Evolutionary conservation across 2,113 vertebrate genomes (phyloP).

Genomic region (Archilochus colubris): DNA sequence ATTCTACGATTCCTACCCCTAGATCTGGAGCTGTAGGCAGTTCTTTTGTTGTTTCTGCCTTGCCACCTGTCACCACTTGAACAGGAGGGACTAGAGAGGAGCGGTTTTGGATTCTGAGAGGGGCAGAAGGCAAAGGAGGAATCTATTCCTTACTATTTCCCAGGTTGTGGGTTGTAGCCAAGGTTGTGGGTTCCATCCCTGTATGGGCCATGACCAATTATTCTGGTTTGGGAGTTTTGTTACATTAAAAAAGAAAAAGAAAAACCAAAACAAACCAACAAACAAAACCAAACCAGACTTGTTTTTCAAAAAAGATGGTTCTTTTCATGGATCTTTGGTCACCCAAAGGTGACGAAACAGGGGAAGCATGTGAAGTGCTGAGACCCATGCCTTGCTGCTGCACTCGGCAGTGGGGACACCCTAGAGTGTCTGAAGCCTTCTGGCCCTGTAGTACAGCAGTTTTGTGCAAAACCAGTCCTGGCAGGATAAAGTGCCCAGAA

Average conservation of each 20-base stretch:
- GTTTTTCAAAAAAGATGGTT: background rate
- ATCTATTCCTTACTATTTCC: too few relatives aligned
- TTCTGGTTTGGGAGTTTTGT: too few relatives aligned
- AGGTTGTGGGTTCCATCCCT: too few relatives aligned
- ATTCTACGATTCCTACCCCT: background rate
- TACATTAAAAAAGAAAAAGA: too few relatives aligned
- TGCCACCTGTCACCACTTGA: background rate
- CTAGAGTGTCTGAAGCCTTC: background rate
- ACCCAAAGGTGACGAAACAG: rapidly evolving
- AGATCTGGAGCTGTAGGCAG: background rate
- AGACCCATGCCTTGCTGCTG: background rate
- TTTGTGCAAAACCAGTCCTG: background rate
- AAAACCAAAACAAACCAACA: too few relatives aligned
- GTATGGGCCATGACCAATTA: too few relatives aligned
- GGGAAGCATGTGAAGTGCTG: rapidly evolving
- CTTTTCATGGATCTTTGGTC: background rate
- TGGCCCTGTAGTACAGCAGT: background rate
- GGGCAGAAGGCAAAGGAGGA: too few relatives aligned
- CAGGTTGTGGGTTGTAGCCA: too few relatives aligned
- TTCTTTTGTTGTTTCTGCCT: background rate
- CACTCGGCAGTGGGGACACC: background rate
- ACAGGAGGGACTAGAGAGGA: too few relatives aligned
- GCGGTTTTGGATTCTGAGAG: too few relatives aligned
- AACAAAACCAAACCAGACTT: too few relatives aligned
- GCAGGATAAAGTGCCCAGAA: background rate